Evolutionary conservation across 2,888 invertebrate genomes (phyloP).

Genomic region (Leucophenga maculata): DNA sequence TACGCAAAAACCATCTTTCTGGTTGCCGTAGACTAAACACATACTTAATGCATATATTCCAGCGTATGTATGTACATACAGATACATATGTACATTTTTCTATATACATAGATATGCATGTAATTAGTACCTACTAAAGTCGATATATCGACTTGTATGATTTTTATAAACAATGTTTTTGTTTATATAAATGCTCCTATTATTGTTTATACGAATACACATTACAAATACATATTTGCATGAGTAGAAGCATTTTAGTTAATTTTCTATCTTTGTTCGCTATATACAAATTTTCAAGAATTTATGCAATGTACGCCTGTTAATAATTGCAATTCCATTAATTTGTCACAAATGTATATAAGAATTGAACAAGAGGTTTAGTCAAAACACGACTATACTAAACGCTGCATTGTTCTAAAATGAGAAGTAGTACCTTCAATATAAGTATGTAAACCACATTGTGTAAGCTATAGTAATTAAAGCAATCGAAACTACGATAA

Average conservation of each 20-base stretch:
- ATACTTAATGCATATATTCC: too few relatives aligned
- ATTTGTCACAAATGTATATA: not conserved
- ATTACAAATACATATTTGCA: not conserved
- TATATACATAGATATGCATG: conserved; percentile 4
- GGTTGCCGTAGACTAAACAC: conserved; percentile 10
- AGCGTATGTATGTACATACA: not conserved
- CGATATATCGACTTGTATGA: conserved; percentile 38
- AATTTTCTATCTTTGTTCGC: too few relatives aligned
- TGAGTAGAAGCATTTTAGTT: not conserved
- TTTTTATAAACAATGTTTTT: conserved; percentile 3
- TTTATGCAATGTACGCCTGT: conserved; percentile 1
- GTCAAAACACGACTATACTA: too few relatives aligned
- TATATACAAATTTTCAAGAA: not conserved
- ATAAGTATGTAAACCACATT: too few relatives aligned
- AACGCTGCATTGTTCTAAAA: too few relatives aligned
- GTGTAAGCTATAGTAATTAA: too few relatives aligned
- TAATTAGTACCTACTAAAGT: conserved; percentile 3
- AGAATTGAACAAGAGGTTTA: too few relatives aligned
- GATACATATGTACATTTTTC: not conserved
- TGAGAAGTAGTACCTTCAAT: too few relatives aligned
- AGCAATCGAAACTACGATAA: too few relatives aligned
- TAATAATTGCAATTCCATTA: conserved; percentile 11
- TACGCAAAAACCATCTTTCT: not conserved
- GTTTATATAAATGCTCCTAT: not conserved
- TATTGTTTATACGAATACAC: not conserved